Conservation (phyloP, 1,140 invertebrate genomes). For the Vanessa tameamea region DNA sequence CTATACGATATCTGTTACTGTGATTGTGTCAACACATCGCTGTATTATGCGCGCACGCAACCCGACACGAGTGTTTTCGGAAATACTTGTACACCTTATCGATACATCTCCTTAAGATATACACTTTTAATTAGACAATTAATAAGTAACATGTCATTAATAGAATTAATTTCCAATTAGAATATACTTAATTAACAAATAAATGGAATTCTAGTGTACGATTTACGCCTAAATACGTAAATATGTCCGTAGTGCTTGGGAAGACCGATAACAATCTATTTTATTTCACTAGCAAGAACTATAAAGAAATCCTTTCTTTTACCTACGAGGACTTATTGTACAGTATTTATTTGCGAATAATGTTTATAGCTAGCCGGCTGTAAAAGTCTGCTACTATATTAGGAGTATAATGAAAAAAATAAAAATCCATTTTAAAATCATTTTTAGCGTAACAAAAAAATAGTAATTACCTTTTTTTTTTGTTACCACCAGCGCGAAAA, state of each 20-base stretch:
- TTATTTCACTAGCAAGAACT: not conserved
- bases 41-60: constrained; percentile 1
- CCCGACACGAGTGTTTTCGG: constrained; percentile 13
- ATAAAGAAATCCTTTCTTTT: not conserved
- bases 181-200: constrained; percentile 33
- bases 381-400: too few relatives aligned
- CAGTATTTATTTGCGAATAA: too few relatives aligned
- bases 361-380: too few relatives aligned
- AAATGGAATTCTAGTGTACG: constrained; percentile 30
- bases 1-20: constrained; percentile 3
- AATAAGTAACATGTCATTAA: constrained; percentile 32
- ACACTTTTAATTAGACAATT: constrained; percentile 36
- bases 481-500: too few relatives aligned
- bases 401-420: too few relatives aligned
- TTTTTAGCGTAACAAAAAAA: too few relatives aligned
- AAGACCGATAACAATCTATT: constrained; percentile 22
- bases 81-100: constrained; percentile 14
- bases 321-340: too few relatives aligned
- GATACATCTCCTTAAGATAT: constrained; percentile 22
- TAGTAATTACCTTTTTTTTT: too few relatives aligned
- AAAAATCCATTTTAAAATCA: too few relatives aligned
- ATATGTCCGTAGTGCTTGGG: constrained; percentile 12
- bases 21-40: constrained; percentile 7
- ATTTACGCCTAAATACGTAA: constrained; percentile 30
- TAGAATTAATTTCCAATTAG: constrained; percentile 34